Evolutionary conservation across 2,113 vertebrate species (phyloP).

Genomic region (Carettochelys insculpta): DNA sequence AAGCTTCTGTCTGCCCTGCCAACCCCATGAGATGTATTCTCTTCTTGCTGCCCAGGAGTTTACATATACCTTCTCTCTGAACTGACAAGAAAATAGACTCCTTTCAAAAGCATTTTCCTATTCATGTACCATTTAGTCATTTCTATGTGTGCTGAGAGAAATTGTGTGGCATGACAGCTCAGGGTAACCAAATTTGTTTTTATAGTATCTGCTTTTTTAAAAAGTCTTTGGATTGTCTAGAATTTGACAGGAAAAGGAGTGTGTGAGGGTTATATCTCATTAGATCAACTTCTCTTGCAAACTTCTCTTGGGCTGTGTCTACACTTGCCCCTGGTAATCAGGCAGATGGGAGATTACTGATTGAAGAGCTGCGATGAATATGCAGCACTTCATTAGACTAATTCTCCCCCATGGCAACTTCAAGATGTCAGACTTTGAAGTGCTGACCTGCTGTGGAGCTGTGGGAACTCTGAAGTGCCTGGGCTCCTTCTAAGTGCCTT

Average conservation of each 20-base stretch:
- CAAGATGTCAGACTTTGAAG: no score
- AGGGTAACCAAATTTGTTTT: not conserved
- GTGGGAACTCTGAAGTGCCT: no score
- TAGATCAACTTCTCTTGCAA: not conserved
- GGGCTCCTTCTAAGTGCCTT: no score
- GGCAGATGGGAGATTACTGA: no score
- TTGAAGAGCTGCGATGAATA: no score
- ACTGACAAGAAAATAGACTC: not conserved
- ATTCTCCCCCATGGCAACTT: no score
- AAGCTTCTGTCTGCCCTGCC: not conserved
- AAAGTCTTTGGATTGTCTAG: not conserved
- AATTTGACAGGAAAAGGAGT: not conserved
- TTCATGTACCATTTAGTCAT: not conserved
- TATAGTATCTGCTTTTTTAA: not conserved
- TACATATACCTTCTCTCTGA: not conserved
- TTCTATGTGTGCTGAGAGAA: not conserved
- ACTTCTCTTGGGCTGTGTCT: not conserved
- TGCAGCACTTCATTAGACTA: no score
- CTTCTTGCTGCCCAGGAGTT: accelerated
- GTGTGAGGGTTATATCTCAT: not conserved
- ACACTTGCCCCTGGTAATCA: no score
- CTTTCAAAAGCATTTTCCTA: not conserved
- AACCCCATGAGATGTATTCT: not conserved
- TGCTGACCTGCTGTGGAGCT: no score
- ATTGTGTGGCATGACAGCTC: not conserved